These are phyloP conservation scores for Thecophora atra DNA, from an alignment of 2,888 invertebrate genomes.

Conservation along the genomic window DNA sequence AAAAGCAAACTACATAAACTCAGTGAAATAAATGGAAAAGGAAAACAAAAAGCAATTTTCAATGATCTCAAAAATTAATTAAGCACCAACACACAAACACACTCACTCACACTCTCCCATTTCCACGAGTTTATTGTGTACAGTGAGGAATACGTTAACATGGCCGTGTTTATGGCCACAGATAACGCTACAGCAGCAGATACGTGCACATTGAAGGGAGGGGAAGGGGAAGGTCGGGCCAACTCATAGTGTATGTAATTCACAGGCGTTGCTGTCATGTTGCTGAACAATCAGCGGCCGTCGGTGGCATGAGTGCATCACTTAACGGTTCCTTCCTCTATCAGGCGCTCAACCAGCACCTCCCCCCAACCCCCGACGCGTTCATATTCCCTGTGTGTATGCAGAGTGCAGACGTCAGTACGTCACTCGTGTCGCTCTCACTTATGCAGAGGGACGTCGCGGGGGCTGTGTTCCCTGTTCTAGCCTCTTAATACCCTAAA, in stretches of 20 bases:
- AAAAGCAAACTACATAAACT: conserved; percentile 7
- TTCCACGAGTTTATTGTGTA: neutral
- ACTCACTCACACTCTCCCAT: conserved; percentile 4
- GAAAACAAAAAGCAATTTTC: conserved; percentile 52
- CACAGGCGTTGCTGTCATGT: conserved; percentile 47
- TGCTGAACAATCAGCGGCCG: conserved; percentile 47
- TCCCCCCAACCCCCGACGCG: neutral
- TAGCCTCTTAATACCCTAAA: conserved; percentile 24
- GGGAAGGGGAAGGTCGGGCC: neutral
- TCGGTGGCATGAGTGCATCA: conserved; percentile 50
- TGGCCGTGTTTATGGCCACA: neutral
- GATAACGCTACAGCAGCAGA: neutral
- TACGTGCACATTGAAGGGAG: neutral
- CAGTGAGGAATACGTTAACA: neutral
- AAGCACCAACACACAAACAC: conserved; percentile 46
- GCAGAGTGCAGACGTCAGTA: neutral
- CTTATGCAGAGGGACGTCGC: neutral
- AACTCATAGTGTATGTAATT: conserved; percentile 33
- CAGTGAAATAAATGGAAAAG: conserved; percentile 24
- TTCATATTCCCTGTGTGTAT: neutral
- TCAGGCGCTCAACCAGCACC: conserved; percentile 35
- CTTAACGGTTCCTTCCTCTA: conserved; percentile 54
- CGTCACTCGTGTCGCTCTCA: neutral
- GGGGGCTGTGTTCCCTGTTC: neutral
- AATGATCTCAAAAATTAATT: conserved; percentile 65